These are phyloP conservation scores for Agrotis segetum DNA, from an alignment of 2,888 invertebrate genomes.

Conservation along the genomic window DNA sequence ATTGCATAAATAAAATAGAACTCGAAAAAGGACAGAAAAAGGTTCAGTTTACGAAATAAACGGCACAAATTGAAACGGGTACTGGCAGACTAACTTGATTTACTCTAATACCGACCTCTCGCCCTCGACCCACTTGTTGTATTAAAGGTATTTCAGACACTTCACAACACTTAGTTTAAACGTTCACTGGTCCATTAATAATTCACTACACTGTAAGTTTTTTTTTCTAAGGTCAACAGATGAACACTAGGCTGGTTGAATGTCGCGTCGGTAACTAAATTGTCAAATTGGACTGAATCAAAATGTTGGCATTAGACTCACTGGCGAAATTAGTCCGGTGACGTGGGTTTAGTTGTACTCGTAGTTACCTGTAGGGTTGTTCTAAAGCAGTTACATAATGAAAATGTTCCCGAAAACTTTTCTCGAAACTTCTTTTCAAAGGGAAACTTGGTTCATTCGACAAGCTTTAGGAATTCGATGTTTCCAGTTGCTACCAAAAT, in stretches of 20 bases:
- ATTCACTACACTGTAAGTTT: constrained; percentile 39
- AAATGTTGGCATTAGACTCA: constrained; percentile 81
- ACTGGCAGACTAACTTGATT: constrained; percentile 70
- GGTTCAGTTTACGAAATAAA: constrained; percentile 62
- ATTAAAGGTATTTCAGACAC: constrained; percentile 62
- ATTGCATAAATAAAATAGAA: constrained; percentile 54
- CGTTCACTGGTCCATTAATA: constrained; percentile 53
- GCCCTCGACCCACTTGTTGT: constrained; percentile 65
- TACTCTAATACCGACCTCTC: constrained; percentile 69
- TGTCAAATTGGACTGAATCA: constrained; percentile 84
- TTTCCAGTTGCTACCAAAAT: background rate
- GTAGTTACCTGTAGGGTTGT: constrained; percentile 69
- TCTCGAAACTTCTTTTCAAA: constrained; percentile 24
- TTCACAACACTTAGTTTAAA: constrained; percentile 63
- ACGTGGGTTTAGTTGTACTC: constrained; percentile 68
- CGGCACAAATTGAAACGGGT: constrained; percentile 62
- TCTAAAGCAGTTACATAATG: constrained; percentile 34
- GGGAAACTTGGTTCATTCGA: background rate
- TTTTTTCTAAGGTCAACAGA: constrained; percentile 63
- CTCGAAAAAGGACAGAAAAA: constrained; percentile 57
- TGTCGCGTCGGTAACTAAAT: constrained; percentile 83
- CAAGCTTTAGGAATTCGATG: background rate
- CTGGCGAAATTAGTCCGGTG: constrained; percentile 79
- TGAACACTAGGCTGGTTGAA: constrained; percentile 69
- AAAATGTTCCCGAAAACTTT: constrained; percentile 16